These are phyloP conservation scores for Ectropis grisescens DNA, from an alignment of 1,140 invertebrate species.

Conservation along the genomic window DNA sequence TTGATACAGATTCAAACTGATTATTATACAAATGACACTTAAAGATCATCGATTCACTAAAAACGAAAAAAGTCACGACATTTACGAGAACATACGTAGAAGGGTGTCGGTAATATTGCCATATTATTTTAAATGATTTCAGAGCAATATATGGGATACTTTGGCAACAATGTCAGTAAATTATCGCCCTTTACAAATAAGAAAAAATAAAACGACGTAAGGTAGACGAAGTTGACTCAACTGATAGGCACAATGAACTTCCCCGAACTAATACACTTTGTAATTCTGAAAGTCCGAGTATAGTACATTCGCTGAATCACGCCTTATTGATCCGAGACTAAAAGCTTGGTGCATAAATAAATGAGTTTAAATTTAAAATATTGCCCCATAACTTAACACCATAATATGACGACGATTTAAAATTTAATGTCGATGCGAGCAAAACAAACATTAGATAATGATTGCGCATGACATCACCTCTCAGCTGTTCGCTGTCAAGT, in stretches of 20 bases:
- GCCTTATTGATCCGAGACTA: conserved; percentile 33
- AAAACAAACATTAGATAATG: conserved; percentile 39
- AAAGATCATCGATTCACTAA: conserved; percentile 8
- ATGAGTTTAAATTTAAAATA: no score
- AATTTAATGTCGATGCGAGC: no score
- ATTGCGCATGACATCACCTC: conserved; percentile 40
- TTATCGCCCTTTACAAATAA: conserved; percentile 23
- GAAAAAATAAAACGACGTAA: conserved; percentile 21
- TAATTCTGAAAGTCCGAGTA: conserved; percentile 43
- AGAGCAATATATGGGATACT: conserved; percentile 22
- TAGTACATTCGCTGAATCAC: conserved; percentile 45
- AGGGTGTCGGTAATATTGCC: conserved; percentile 2
- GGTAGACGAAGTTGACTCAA: conserved; percentile 63
- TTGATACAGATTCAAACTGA: no score
- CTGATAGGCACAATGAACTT: conserved; percentile 57
- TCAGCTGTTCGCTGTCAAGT: conserved; percentile 40
- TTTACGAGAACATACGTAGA: no score
- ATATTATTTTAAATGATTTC: conserved; percentile 14
- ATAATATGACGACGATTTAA: no score
- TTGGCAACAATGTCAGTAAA: conserved; percentile 42
- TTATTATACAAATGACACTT: no score
- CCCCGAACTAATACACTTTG: conserved; percentile 36
- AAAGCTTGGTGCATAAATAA: no score
- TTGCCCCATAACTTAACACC: no score
- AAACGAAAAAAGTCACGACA: conserved; percentile 7